Evolutionary conservation across 2,113 vertebrate species (phyloP).

Genomic region (Vireo altiloquus): DNA sequence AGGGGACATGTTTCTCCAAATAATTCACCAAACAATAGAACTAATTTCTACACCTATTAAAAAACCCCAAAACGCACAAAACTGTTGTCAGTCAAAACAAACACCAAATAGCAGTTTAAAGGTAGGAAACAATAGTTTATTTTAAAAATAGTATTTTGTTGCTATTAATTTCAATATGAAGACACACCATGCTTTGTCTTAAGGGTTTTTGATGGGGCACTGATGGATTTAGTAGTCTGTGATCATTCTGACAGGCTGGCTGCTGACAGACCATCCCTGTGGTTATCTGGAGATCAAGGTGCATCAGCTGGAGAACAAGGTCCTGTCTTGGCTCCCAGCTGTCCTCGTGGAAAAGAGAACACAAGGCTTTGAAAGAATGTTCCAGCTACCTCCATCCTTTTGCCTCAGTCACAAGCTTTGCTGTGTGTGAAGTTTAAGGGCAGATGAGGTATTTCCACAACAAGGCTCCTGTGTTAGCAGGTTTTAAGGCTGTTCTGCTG

Average conservation of each 20-base stretch:
- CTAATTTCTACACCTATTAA: neutral
- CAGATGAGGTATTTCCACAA: slow-evolving; percentile 30
- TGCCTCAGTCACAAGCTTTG: neutral
- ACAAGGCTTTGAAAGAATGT: neutral
- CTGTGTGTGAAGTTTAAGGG: neutral
- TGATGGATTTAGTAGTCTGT: neutral
- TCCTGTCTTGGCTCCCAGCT: neutral
- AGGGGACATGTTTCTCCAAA: neutral
- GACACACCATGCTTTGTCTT: neutral
- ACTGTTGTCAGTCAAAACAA: neutral
- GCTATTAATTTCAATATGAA: neutral
- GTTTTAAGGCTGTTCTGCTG: slow-evolving; percentile 4
- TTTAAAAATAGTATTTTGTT: neutral
- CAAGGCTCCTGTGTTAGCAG: slow-evolving; percentile 19
- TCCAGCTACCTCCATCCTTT: neutral
- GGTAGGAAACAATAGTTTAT: neutral
- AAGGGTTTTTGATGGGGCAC: neutral
- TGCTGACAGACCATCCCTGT: neutral
- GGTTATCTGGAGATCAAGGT: neutral
- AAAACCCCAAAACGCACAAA: neutral
- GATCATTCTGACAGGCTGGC: neutral
- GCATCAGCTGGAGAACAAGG: neutral
- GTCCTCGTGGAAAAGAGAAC: neutral
- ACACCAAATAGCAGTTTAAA: neutral
- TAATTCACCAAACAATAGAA: neutral